Base-by-base conservation (phyloP, 30 jellyfish, hydroid and myxozoan genomes). In the Chrysaora quinquecirrha region DNA sequence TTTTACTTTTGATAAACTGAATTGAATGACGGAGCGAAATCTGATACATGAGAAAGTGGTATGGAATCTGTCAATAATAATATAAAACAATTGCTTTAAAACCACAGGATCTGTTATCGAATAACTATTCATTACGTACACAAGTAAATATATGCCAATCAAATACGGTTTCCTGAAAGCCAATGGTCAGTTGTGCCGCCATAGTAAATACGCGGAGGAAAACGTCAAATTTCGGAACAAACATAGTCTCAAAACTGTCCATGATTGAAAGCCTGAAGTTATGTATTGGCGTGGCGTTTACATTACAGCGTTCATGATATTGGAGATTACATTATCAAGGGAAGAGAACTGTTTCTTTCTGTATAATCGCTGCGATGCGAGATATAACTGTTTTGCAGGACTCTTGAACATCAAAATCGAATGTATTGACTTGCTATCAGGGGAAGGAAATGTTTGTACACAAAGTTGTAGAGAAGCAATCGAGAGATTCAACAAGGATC, bases 221-320 rank as follows among this genome's bases (percentile, higher is more conserved):
- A 20, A 66, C 60, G 30, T 29, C 78, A 56, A 70, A 47, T 52
- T 73, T 82, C 92, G 92, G 92, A 82, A 82, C 92, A 82, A 82
- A 82, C 65, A 82, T 25, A 20, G 16, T 21, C 62, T 29, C 76
- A 56, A 25, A 10, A 10, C 32, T 52, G 87, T 56, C 47, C 28
- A 73, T 73, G 84, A 56, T 22, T 38, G 14, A 54, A 22, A 69
- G 33, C 64, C 16, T 31, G 54, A n/a, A 68, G 48, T 22, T 28
- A 82, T 82, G 92, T n/a, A 68, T 68, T 54, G 76, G 85, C 23
- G 52, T 68, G 72, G 58, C 31, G 87, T 75, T 31, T 75, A 23
- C 76, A 50, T 35, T 49, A 14, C 73, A 31, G 20, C 34, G 19
- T 64, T 70, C 28, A 30, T 82, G 54, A n/a, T 64, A 38, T 14